Evolutionary conservation across 2,888 invertebrate genomes (phyloP).

Genomic region (Meiosimyza decipiens): DNA sequence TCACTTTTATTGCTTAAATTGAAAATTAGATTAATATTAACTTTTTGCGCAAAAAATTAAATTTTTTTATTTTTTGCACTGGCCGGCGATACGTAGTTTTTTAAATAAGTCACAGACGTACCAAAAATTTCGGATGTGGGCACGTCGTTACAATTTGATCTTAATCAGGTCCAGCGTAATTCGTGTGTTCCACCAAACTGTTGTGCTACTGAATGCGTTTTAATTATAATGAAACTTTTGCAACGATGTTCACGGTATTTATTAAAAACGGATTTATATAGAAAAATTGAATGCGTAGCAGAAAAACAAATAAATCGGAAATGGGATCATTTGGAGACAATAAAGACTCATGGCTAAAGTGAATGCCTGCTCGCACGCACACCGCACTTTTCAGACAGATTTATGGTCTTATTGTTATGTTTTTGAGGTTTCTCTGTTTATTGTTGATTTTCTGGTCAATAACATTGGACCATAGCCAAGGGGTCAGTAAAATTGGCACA

Average conservation of each 20-base stretch:
- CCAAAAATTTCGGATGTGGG: too few species aligned
- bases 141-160: too few species aligned
- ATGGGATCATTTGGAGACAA: slow-evolving; percentile 26
- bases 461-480: slow-evolving; percentile 26
- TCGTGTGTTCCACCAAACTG: slow-evolving; percentile 4
- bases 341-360: slow-evolving; percentile 4
- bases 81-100: too few species aligned
- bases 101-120: too few species aligned
- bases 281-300: not conserved
- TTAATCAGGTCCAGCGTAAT: not conserved
- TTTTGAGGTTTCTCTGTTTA: not conserved
- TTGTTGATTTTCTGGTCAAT: not conserved
- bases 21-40: too few species aligned
- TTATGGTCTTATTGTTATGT: not conserved
- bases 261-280: slow-evolving; percentile 16
- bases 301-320: not conserved
- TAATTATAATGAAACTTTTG: not conserved
- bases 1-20: too few species aligned
- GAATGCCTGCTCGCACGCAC: slow-evolving; percentile 7
- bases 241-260: slow-evolving; percentile 11
- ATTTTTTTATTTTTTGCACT: too few species aligned
- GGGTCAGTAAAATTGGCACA: slow-evolving; percentile 18
- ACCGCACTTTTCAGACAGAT: not conserved
- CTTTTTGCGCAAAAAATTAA: too few species aligned
- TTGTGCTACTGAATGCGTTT: slow-evolving; percentile 8